These are phyloP conservation scores for Sturnus vulgaris DNA, from an alignment of 2,113 vertebrate genomes.

Conservation along the genomic window DNA sequence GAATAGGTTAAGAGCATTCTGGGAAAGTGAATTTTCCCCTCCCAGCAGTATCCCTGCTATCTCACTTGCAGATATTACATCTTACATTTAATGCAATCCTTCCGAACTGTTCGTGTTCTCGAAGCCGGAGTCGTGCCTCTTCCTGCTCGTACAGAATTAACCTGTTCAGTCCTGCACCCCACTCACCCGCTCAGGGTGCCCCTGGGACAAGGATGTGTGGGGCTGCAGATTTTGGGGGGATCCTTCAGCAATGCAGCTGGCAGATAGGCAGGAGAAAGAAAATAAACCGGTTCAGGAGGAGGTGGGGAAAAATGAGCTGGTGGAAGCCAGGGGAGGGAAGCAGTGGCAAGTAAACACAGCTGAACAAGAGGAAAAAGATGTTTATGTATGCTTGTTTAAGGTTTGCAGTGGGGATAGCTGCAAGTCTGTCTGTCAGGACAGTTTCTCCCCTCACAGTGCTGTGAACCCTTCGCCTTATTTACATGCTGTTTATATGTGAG, in stretches of 20 bases:
- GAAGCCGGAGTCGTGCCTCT: background rate
- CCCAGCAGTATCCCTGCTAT: background rate
- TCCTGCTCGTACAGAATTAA: background rate
- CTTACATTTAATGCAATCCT: background rate
- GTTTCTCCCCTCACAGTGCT: background rate
- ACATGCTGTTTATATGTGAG: background rate
- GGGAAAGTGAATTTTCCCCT: background rate
- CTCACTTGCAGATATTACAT: background rate
- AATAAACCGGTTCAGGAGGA: slow-evolving; percentile 38
- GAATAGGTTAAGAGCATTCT: background rate
- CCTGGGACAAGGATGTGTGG: background rate
- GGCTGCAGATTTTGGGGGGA: background rate
- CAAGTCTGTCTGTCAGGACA: background rate
- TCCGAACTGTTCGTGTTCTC: background rate
- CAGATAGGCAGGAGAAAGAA: background rate
- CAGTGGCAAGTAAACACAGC: slow-evolving; percentile 53
- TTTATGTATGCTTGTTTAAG: slow-evolving; percentile 27
- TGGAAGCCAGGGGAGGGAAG: slow-evolving; percentile 3
- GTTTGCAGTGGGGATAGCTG: background rate
- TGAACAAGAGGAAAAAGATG: slow-evolving; percentile 47
- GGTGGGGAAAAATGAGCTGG: slow-evolving; percentile 5
- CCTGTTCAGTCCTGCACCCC: background rate
- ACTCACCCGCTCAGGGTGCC: background rate
- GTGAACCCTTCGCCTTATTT: background rate
- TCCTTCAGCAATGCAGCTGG: background rate